Base-by-base conservation (phyloP, 2,113 vertebrate genomes). In the Pseudorasbora parva region DNA sequence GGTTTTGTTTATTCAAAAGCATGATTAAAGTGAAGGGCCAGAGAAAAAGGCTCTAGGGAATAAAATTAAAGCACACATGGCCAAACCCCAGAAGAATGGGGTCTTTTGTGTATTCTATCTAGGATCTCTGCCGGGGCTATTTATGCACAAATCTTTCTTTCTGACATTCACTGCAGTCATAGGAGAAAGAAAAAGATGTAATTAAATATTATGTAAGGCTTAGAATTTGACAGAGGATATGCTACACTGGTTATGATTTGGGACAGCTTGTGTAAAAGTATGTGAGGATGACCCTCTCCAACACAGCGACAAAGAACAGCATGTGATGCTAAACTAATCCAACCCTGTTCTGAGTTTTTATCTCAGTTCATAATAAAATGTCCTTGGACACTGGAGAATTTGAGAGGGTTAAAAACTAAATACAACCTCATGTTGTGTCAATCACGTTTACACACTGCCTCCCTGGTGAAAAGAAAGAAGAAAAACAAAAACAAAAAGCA, bases 171-270 rank as follows among this genome's bases (percentile, higher is more conserved):
- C 69, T 62, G 78, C 68, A 8, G 9, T 56, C 27, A 66, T 54
- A 59, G 21, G 8, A 49, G 43, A 17, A 6, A 9, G 30, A 14
- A 64, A 23, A 0, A 45, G 5, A 7, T 81, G 41, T 69, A 68
- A 83, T 85, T 75, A 81, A 79, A 43, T 45, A n/a, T 62, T 73
- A 64, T 73, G 78, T 84, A 60, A 76, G 6, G 33, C 76, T n/a
- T 75, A 87, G 23, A 68, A 45, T 79, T 82, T 87, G 74, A 57
- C n/a, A 68, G 87, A 57, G 78, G 87, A 90, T 83, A 85, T 9
- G n/a, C 68, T 68, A 84, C 8, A 85, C 79, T 90, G 86, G 69
- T 82, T 68, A 75, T 76, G 45, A 89, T 91, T 88, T 90, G 85
- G 57, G 83, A 57, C 54, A 77, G 74, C 49, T 45, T 78, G 14